Base-by-base conservation (phyloP, 2,888 invertebrate genomes). In the Dryobota labecula region DNA sequence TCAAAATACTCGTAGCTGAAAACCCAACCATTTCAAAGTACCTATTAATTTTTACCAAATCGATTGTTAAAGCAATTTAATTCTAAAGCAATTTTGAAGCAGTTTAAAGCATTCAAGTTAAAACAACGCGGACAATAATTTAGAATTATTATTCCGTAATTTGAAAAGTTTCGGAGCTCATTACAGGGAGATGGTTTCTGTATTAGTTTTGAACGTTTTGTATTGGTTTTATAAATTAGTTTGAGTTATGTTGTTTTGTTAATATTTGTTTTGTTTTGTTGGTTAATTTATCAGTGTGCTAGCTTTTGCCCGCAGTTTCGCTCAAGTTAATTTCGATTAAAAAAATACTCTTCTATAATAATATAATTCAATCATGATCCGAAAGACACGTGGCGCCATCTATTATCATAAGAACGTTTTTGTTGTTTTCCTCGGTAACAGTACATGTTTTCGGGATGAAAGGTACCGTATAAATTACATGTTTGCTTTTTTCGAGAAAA, bases 131-230 rank as follows among this genome's bases (percentile, higher is more conserved):
- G 73, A 82, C 80, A 83, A 85, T 88, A 82, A 86, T 85, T 84
- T 80, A 84, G 82, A 89, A 83, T 87, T 86, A 89, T 84, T 82
- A 77, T 83, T 80, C 73, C 72, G 82, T 86, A 87, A 88, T 88
- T 87, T 83, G 80, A 82, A 88, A 86, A 87, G 83, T 88, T 87
- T 72, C 24, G 45, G 58, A 68, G 69, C 76, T 81, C 75, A 76
- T 70, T 76, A 81, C 67, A 62, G 62, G 33, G 24, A 72, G 69
- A 73, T 70, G 70, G 78, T 68, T 80, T 63, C 65, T 63, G 60
- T 79, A 76, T 80, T 60, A 62, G 76, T 80, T 80, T 27, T 3
- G 33, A 27, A 56, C 30, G 43, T 54, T 76, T 51, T 49, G 57
- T 70, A 76, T 78, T 47, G 77, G 76, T 76, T 81, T 62, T 62